These are phyloP conservation scores for Tanytarsus gracilentus DNA, from an alignment of 2,888 invertebrate genomes.

Conservation along the genomic window DNA sequence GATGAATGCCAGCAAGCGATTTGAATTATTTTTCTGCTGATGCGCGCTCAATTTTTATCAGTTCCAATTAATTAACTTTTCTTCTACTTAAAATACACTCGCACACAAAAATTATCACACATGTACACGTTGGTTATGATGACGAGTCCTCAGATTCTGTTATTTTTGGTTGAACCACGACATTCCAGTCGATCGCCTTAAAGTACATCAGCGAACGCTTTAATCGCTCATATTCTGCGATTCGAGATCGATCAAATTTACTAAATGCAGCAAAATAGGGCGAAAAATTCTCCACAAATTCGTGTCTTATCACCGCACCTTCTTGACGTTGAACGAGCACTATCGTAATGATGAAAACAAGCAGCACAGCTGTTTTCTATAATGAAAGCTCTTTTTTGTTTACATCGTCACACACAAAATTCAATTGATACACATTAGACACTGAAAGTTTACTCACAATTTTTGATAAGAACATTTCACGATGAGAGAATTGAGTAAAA, in stretches of 20 bases:
- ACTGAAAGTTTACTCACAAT: constrained; percentile 1
- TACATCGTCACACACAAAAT: no score
- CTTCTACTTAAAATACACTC: not conserved
- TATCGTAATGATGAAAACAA: no score
- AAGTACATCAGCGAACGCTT: not conserved
- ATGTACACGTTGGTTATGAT: not conserved
- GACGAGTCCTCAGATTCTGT: not conserved
- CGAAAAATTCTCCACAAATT: not conserved
- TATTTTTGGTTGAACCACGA: not conserved
- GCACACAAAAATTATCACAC: not conserved
- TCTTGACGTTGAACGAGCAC: no score
- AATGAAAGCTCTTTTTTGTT: no score
- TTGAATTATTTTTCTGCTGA: no score
- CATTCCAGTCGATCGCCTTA: not conserved
- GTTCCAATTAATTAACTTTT: no score
- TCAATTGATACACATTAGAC: no score
- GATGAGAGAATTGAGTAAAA: no score
- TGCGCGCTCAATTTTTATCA: no score
- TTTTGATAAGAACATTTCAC: constrained; percentile 7
- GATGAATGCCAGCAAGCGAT: no score
- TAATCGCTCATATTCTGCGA: not conserved
- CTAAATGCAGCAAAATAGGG: not conserved
- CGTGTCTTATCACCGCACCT: not conserved
- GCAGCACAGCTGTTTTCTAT: no score
- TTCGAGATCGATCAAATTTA: not conserved